Base-by-base conservation (phyloP, 2,113 vertebrate species). In the Pungitius pungitius region DNA sequence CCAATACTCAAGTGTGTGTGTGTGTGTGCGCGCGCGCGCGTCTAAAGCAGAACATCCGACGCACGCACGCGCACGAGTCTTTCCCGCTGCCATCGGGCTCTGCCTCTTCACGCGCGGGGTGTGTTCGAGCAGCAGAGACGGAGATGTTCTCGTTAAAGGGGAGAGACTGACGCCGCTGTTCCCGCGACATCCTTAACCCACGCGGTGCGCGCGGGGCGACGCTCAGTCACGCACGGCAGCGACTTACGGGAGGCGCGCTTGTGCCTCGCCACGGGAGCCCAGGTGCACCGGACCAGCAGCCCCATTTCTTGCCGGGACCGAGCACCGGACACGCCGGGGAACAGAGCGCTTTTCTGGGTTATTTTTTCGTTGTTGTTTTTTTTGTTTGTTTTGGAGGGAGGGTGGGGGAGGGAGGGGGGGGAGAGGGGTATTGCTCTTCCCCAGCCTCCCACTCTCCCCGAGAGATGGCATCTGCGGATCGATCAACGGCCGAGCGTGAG, bases 141-240 rank as follows among this genome's bases (percentile, higher is more conserved):
- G 73, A 88, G 73, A 88, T 66, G 82, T 78, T 88, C 88, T 85
- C 87, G 84, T 89, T 84, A 62, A 58, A 64, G 30, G 84, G 73
- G 30, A 81, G 80, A 86, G 81, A 72, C 75, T 78, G 87, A 87
- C 88, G 90, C 82, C 85, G 68, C 77, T 83, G 65, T 92, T 91
- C 88, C 86, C 85, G 88, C 91, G 87, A 91, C 89, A 91, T 86
- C 87, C 86, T 65, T 87, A 85, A 83, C 89, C 84, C 84, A 85
- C 80, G 75, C 80, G 79, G 70, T 59, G 82, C 45, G 75, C 61
- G 82, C 63, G 80, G 3, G 61, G 84, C 85, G 85, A 82, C 85
- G 85, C 81, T 86, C 86, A 87, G 83, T 90, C 70, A 82, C 77
- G 78, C 85, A 45, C 77, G 66, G 83, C 27, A 80, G 88, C 90